Percentiles rank a stretch among this genome's conserved stretches.
phyloP scores from a whole-genome alignment of 2,888 invertebrate species.

The Coelopa pilipes region DNA sequence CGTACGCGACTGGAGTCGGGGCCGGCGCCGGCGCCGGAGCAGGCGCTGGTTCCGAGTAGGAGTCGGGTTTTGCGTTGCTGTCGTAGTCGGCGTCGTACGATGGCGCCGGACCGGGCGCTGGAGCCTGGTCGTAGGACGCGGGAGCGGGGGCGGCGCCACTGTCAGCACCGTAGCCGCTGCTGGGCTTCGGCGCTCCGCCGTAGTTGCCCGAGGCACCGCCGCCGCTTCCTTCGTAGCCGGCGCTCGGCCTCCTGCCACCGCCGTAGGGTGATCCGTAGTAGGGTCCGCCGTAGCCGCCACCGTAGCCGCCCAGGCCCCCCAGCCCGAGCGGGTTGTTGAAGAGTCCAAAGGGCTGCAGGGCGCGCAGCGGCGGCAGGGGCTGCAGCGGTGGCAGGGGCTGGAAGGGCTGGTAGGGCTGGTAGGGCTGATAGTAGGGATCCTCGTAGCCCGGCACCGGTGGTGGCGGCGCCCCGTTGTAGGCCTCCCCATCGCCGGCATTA shows the following conservation, averaged over 20 bases:
- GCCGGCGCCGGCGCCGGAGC: conserved; percentile 5
- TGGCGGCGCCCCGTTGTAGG: conserved; percentile 17
- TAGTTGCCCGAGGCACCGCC: conserved; percentile 23
- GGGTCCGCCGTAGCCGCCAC: conserved; percentile 1
- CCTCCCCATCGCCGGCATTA: conserved; percentile 9
- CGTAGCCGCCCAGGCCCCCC: conserved; percentile 37
- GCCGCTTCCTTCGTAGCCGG: conserved; percentile 14
- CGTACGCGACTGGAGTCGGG: neutral
- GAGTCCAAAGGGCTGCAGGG: neutral
- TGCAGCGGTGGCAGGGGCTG: conserved; percentile 23
- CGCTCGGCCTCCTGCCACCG: conserved; percentile 4
- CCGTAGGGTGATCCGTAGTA: neutral
- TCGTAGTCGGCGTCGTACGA: neutral
- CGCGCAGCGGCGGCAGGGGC: conserved; percentile 45
- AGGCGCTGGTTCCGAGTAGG: neutral
- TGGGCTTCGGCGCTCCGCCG: neutral
- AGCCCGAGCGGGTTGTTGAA: conserved; percentile 45
- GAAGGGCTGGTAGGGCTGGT: neutral
- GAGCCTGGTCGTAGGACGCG: neutral
- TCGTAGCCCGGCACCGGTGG: neutral
- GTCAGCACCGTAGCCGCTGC: neutral
- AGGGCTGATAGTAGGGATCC: conserved; percentile 8
- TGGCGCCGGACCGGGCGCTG: neutral
- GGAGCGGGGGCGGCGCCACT: neutral
- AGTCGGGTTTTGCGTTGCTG: neutral